Conservation (phyloP, 2,797 vertebrate species). For the Bradypodion ventrale region DNA sequence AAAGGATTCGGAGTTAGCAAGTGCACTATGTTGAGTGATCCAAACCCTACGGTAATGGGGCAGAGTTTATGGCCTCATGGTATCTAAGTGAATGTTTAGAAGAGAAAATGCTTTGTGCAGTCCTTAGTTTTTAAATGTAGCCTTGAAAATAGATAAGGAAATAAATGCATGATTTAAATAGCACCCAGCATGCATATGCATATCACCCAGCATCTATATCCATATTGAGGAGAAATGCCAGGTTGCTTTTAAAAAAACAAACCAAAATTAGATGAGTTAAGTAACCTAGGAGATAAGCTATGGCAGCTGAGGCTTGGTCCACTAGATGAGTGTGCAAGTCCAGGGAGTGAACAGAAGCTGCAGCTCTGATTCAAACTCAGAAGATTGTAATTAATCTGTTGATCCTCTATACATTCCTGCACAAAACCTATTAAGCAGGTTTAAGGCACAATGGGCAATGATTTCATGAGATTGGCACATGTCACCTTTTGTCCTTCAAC, state of each 20-base stretch:
- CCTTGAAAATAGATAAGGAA: background rate
- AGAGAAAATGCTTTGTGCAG: background rate
- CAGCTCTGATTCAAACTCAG: background rate
- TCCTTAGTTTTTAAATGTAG: background rate
- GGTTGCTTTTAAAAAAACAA: no score
- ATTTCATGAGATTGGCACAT: background rate
- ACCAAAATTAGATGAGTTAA: background rate
- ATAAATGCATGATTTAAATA: background rate
- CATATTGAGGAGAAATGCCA: background rate
- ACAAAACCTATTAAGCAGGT: background rate
- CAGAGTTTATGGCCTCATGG: background rate
- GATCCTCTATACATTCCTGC: background rate
- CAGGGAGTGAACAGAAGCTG: background rate
- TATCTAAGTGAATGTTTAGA: background rate
- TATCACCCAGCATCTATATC: background rate
- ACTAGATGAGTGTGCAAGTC: background rate
- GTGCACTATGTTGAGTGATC: background rate
- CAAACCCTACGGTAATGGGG: background rate
- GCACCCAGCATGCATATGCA: background rate
- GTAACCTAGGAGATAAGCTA: background rate
- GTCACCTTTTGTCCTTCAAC: constrained; percentile 8
- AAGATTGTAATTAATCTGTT: constrained; percentile 13
- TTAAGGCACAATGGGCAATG: background rate
- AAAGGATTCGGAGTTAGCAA: background rate
- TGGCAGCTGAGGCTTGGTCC: background rate